Conservation (phyloP, 2,113 vertebrate species). For the Rhinopomastus cyanomelas region DNA sequence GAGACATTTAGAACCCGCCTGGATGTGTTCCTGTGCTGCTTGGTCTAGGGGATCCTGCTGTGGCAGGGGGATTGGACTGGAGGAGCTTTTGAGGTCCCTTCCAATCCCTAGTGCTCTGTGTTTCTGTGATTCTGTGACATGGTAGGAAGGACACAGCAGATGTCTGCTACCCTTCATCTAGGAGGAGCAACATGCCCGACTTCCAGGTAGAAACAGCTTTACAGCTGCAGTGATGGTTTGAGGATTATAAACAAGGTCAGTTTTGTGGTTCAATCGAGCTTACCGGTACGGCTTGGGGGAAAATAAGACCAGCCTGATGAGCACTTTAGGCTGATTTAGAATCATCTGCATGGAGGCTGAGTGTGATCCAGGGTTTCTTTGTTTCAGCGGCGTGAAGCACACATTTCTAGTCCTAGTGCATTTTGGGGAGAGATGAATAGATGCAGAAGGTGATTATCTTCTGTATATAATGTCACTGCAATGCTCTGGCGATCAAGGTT, state of each 20-base stretch:
- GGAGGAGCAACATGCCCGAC: not conserved
- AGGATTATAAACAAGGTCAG: not conserved
- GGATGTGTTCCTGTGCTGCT: no score
- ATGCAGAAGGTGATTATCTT: not conserved
- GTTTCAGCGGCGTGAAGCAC: not conserved
- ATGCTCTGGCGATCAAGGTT: constrained; percentile 3
- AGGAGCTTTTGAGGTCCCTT: no score
- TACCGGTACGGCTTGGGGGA: fast-evolving
- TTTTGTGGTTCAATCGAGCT: not conserved
- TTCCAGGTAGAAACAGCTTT: not conserved
- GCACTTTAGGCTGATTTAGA: not conserved
- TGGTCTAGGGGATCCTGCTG: no score
- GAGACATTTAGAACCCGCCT: no score
- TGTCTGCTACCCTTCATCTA: not conserved
- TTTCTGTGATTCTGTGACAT: no score
- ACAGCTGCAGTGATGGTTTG: not conserved
- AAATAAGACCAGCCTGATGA: fast-evolving
- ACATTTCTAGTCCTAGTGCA: not conserved
- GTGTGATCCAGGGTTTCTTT: not conserved
- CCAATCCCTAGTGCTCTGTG: no score
- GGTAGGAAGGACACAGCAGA: not conserved
- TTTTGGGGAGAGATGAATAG: not conserved
- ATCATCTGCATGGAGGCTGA: not conserved
- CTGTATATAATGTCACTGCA: not conserved
- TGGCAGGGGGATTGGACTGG: no score